Percentiles rank a stretch among this genome's conserved stretches.
Conservation (phyloP, 2,113 vertebrate genomes). For the Dermatemys mawii region DNA sequence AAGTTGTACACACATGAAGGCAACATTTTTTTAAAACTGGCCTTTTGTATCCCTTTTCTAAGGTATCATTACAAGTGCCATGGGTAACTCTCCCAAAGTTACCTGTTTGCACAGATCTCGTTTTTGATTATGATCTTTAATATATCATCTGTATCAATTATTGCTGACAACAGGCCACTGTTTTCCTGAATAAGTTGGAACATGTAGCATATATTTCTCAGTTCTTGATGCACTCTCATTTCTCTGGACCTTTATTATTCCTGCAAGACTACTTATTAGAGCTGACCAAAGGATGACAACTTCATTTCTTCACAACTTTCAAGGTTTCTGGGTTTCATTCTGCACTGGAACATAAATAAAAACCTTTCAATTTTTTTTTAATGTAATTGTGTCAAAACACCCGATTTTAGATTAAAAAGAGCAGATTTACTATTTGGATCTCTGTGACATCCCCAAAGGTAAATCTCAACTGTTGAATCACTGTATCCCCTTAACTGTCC, state of each 20-base stretch:
- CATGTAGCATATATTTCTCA: neutral
- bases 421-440: neutral
- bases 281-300: neutral
- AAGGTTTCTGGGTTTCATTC: neutral
- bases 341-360: neutral
- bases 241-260: neutral
- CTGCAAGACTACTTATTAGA: neutral
- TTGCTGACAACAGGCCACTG: neutral
- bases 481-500: neutral
- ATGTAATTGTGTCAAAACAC: neutral
- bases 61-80: slow-evolving; percentile 28
- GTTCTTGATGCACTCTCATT: neutral
- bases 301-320: neutral
- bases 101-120: slow-evolving; percentile 23
- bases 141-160: neutral
- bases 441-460: neutral
- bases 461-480: neutral
- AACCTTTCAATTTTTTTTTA: neutral
- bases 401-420: neutral
- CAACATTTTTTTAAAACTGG: neutral
- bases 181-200: neutral
- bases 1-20: slow-evolving; percentile 19
- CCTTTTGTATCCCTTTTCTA: neutral
- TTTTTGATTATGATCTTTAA: neutral
- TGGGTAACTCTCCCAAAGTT: neutral